Conservation (phyloP, 2,797 vertebrate species). For the Phalloptychus januarius region DNA sequence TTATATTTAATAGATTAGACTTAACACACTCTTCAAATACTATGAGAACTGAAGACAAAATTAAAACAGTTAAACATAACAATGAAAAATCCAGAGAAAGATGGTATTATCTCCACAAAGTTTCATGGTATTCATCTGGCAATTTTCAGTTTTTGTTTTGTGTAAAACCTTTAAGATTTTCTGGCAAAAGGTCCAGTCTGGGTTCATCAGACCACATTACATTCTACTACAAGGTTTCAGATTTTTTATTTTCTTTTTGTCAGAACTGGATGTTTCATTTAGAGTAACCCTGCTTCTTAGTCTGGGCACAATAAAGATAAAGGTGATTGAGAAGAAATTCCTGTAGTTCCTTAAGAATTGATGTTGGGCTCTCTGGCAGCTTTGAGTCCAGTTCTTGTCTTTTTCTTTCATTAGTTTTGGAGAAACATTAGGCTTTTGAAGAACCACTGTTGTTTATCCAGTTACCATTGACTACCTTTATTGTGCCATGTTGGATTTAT, state of each 20-base stretch:
- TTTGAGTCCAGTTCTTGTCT: neutral
- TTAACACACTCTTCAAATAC: slow-evolving; percentile 8
- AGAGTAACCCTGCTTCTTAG: neutral
- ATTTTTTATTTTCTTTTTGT: neutral
- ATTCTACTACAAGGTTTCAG: neutral
- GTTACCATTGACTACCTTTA: neutral
- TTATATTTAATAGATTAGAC: neutral
- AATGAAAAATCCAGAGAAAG: neutral
- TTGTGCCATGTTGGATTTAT: neutral
- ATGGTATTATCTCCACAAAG: neutral
- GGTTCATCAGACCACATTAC: neutral
- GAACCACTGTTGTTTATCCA: no score
- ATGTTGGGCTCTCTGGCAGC: neutral
- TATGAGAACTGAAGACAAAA: neutral
- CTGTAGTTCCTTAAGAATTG: neutral
- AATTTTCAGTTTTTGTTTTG: neutral
- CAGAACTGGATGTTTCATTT: neutral
- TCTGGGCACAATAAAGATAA: neutral
- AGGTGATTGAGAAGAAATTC: neutral
- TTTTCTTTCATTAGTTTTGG: neutral
- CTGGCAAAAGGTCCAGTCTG: neutral
- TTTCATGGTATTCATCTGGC: neutral
- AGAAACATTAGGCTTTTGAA: no score
- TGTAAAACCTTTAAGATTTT: neutral
- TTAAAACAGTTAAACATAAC: neutral